Evolutionary conservation across 1,140 invertebrate genomes (phyloP), one percentile per base, ranked within the genome.

Genomic region (Stegodyphus mimosarum): DNA sequence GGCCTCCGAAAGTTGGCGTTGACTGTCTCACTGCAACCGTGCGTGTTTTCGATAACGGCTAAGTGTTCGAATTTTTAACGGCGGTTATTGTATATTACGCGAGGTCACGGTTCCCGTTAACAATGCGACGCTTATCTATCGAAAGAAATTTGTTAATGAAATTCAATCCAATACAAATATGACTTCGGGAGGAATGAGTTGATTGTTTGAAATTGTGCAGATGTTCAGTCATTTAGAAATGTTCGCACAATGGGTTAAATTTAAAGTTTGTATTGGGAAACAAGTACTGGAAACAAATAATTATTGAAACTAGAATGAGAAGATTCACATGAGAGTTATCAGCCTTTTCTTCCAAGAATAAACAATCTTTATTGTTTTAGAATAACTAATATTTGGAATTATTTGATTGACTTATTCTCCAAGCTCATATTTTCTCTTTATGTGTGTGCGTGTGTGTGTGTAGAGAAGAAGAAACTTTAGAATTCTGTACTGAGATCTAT

Each of bases 81-180:
- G 15, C 52, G 66, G 17, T 79, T 79, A 81, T 72, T 81, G n/a
- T 53, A 53, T 13, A 69, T 78, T 69, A 78, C 48, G 77, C 64
- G 69, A 81, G 78, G 78, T 81, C 78, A 81, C 78, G 69, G 55
- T 15, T 13, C 52, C 49, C 5, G 13, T n/a, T 60, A 69, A 69
- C 67, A 81, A 81, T 60, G 78, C 78, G 18, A 10, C 67, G 52
- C 69, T 81, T 81, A 81, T 81, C 78, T 55, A 11, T 64, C 9
- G 48, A 72, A 81, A 72, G 69, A 81, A 81, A 81, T 81, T 81
- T 81, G 78, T 81, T 81, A 81, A 81, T 81, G 78, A 81, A 81
- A 81, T 72, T 69, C 17, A 18, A 63, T 72, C 50, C 33, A 72
- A 81, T 71, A 81, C 69, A 72, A 81, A 81, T 81, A 81, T 71